Percentiles rank a stretch among this genome's conserved stretches.
These are phyloP conservation scores for Tenualosa ilisha DNA, from an alignment of 2,797 vertebrate genomes.

Conservation along the genomic window DNA sequence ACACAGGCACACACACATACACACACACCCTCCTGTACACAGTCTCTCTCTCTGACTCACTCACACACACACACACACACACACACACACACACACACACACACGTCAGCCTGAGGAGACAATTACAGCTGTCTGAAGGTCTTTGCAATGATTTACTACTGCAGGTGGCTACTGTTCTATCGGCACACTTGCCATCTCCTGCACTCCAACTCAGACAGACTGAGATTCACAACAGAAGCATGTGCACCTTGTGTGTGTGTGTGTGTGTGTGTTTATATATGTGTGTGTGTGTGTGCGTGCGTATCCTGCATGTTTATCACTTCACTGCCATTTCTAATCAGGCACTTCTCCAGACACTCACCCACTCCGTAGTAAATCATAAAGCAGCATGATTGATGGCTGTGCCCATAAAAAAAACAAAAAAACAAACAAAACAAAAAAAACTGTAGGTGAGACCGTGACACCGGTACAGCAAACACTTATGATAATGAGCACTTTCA, in stretches of 20 bases:
- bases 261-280: background rate
- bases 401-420: background rate
- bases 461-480: background rate
- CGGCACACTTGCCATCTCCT: background rate
- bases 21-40: background rate
- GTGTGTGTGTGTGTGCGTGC: background rate
- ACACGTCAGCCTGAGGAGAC: background rate
- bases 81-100: background rate
- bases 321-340: background rate
- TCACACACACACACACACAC: background rate
- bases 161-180: background rate
- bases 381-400: background rate
- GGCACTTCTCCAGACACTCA: background rate
- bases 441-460: background rate
- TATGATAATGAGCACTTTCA: conserved; percentile 12
- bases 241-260: background rate
- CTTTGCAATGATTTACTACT: background rate
- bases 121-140: background rate
- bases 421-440: background rate
- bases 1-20: background rate
- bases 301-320: background rate
- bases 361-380: background rate
- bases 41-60: background rate
- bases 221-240: too few species aligned
- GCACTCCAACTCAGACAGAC: background rate